A percentile compares a stretch with the other conserved stretches of the same genome.
These are phyloP conservation scores for Adelges cooleyi DNA, from an alignment of 1,140 invertebrate genomes.

Conservation along the genomic window DNA sequence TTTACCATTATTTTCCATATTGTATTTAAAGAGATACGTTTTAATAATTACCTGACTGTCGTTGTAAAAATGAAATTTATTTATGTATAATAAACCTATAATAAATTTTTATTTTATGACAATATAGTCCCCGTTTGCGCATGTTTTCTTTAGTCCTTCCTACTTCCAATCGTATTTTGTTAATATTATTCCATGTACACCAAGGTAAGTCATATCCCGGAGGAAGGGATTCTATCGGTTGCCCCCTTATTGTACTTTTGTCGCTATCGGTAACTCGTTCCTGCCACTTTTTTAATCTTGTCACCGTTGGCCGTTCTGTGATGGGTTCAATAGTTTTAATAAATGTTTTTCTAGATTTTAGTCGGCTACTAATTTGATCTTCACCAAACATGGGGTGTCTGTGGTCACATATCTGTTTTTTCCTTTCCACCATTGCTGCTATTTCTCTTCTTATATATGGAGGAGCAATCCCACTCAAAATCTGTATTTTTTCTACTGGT, in stretches of 20 bases:
- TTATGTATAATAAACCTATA: no score
- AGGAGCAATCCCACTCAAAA: constrained; percentile 9
- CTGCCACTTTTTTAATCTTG: not conserved
- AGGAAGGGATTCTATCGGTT: not conserved
- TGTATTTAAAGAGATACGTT: no score
- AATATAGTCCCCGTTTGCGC: not conserved
- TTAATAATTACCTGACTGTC: no score
- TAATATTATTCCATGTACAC: not conserved
- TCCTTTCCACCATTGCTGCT: constrained; percentile 1
- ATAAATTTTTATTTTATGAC: no score
- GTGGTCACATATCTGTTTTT: not conserved
- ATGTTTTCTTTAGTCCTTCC: not conserved
- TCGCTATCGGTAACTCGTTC: no score
- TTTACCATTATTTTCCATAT: no score
- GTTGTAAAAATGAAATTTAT: no score
- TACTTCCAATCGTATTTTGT: not conserved
- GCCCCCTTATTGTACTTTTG: not conserved
- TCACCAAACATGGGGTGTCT: no score
- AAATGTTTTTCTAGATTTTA: constrained; percentile 3
- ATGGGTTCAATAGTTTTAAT: not conserved
- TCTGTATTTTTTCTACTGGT: not conserved
- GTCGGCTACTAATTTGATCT: not conserved
- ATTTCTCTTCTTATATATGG: not conserved
- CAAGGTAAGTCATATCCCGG: not conserved
- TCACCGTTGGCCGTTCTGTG: not conserved